Evolutionary conservation across 2,113 vertebrate genomes (phyloP).

Genomic region (Martes martes): DNA sequence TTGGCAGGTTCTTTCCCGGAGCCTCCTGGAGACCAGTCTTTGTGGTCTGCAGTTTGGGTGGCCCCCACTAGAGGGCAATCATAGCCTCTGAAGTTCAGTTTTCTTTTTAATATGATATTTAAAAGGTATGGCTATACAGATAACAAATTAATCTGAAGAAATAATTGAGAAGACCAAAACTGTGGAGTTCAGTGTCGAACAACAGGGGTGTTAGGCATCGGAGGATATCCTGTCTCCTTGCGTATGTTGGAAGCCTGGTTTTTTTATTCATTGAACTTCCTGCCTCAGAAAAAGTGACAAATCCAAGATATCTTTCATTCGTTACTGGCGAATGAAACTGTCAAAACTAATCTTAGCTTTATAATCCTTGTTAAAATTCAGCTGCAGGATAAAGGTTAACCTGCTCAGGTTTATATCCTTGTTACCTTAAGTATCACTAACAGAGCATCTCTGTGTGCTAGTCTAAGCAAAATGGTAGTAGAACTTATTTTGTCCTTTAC

Average conservation of each 20-base stretch:
- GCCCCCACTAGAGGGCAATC: slow-evolving; percentile 36
- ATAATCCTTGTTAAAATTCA: neutral
- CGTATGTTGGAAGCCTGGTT: neutral
- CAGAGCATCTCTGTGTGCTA: neutral
- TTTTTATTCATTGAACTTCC: neutral
- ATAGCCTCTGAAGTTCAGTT: neutral
- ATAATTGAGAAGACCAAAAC: neutral
- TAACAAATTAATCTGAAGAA: neutral
- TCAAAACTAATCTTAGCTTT: neutral
- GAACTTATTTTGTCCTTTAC: neutral
- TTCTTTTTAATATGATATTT: neutral
- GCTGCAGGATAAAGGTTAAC: neutral
- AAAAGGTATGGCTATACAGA: neutral
- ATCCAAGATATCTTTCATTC: neutral
- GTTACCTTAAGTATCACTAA: neutral
- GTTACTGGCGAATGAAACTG: neutral
- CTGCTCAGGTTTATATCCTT: neutral
- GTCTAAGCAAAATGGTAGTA: neutral
- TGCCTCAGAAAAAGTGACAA: neutral
- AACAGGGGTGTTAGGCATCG: neutral
- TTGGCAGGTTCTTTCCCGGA: neutral
- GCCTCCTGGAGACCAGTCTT: neutral
- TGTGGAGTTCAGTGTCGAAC: neutral
- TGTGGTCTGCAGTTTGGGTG: neutral
- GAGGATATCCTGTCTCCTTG: neutral